Evolutionary conservation across 2,113 vertebrate species (phyloP), one percentile per base, ranked within the genome.

Genomic region (Tetraodon nigroviridis): DNA sequence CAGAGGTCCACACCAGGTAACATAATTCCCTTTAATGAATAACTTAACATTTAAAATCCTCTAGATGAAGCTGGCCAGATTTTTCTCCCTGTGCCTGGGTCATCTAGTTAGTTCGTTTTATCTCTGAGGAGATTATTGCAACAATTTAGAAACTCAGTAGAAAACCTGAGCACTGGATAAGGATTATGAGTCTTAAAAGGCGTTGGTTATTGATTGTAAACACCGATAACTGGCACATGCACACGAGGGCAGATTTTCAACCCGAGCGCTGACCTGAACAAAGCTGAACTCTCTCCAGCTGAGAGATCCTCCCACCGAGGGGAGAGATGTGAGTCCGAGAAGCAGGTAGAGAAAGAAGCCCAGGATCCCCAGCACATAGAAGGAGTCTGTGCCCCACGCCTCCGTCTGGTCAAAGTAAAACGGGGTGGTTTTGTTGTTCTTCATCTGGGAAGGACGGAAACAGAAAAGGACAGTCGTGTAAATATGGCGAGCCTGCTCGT

Each of bases 211-310:
- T 67, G 57, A 75, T 66, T 67, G 60, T 48, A 56, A 50, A 42
- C 45, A 29, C 32, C 11, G 10, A 37, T 37, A 37, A 51, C 45
- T 48, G 29, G 51, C 55, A 47, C 18, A 12, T 22, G 37, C 65
- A 61, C 57, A 27, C 29, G 42, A 64, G 12, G 17, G 14, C 50
- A n/a, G 12, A 42, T 70, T 71, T 66, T 48, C 51, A 66, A 15
- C 45, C 8, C 45, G 49, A 1, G 56, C 51, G 49, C 81, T 84
- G 77, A 85, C 79, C 80, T 85, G 83, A 75, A 87, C 65, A 47
- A 87, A 84, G 80, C 17, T 86, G 64, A 85, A 97, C 87, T 98
- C 94, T 87, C 92, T 87, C 96, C 94, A 97, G 89, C 97, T 97
- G 82, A 95, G 90, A 1, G 15, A 64, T 72, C 93, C 94, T 87